Percentiles rank a stretch among this genome's conserved stretches.
Conservation (phyloP, 2,888 invertebrate species). For the Drosophila peninsularis region DNA sequence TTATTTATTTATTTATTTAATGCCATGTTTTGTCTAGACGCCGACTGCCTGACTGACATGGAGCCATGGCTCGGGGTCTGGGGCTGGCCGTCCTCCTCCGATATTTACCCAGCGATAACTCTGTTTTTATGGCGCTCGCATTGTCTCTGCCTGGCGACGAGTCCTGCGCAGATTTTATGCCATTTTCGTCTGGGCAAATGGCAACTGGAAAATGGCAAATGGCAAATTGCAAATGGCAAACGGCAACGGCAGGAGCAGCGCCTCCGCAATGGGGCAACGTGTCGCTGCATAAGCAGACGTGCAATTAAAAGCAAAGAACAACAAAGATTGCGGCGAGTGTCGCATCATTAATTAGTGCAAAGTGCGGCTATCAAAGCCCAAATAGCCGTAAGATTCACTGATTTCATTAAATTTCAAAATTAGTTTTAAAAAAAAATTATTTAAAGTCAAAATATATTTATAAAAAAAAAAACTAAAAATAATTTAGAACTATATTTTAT, state of each 20-base stretch:
- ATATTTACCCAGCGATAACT: constrained; percentile 73
- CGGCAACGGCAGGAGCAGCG: constrained; percentile 11
- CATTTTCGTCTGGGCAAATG: constrained; percentile 62
- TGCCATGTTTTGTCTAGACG: constrained; percentile 77
- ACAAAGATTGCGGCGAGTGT: constrained; percentile 23
- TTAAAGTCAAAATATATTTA: not conserved
- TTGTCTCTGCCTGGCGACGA: constrained; percentile 50
- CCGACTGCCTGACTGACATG: constrained; percentile 55
- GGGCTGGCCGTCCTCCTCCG: constrained; percentile 31
- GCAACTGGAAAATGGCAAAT: constrained; percentile 29
- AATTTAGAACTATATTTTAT: not conserved
- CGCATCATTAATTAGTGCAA: constrained; percentile 61
- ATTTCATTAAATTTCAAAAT: not conserved
- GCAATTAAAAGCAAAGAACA: constrained; percentile 71
- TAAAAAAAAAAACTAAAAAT: not conserved
- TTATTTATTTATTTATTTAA: constrained; percentile 79
- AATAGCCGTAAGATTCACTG: constrained; percentile 3
- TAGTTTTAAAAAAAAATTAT: too few species aligned
- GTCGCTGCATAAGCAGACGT: constrained; percentile 67
- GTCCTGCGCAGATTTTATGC: constrained; percentile 63
- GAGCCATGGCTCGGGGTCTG: constrained; percentile 3
- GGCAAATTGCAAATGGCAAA: constrained; percentile 28
- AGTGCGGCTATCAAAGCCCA: constrained; percentile 11
- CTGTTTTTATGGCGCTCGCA: constrained; percentile 64
- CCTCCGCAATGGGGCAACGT: constrained; percentile 37